Percentiles rank a stretch among this genome's conserved stretches.
These are phyloP conservation scores for Sycobia sp. DNA, from an alignment of 1,140 invertebrate genomes.

Conservation along the genomic window DNA sequence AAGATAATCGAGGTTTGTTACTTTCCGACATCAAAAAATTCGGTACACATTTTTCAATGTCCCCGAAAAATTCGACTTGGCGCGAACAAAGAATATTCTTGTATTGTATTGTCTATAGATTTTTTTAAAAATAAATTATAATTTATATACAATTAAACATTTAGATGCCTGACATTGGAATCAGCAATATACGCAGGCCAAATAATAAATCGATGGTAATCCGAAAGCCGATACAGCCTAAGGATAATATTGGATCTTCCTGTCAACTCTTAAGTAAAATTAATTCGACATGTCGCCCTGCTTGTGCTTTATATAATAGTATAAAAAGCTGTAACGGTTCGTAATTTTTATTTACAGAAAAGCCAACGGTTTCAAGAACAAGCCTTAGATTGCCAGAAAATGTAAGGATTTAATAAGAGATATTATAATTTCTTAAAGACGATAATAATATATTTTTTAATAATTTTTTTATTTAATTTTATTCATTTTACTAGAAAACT, in stretches of 20 bases:
- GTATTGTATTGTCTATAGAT: no score
- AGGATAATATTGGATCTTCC: slow-evolving; percentile 31
- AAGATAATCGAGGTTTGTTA: no score
- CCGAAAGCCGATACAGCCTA: slow-evolving; percentile 36
- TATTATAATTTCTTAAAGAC: not conserved
- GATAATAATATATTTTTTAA: not conserved
- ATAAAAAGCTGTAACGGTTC: not conserved
- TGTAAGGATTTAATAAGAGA: slow-evolving; percentile 2
- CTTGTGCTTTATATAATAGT: not conserved
- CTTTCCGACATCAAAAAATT: no score
- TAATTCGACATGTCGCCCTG: no score
- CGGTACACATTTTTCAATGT: no score
- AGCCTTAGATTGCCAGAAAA: slow-evolving; percentile 4
- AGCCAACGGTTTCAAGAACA: slow-evolving; percentile 10
- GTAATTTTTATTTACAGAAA: slow-evolving; percentile 5
- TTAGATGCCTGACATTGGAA: slow-evolving; percentile 28
- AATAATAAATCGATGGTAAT: slow-evolving; percentile 24
- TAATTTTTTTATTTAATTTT: not conserved
- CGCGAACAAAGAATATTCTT: no score
- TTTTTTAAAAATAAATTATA: no score
- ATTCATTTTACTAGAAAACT: slow-evolving; percentile 3
- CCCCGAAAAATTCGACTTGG: no score
- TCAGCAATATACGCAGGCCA: slow-evolving; percentile 38
- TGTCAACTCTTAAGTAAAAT: slow-evolving; percentile 32
- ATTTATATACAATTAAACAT: no score